Base-by-base conservation (phyloP, 2,797 vertebrate species). In the Spizella passerina region DNA sequence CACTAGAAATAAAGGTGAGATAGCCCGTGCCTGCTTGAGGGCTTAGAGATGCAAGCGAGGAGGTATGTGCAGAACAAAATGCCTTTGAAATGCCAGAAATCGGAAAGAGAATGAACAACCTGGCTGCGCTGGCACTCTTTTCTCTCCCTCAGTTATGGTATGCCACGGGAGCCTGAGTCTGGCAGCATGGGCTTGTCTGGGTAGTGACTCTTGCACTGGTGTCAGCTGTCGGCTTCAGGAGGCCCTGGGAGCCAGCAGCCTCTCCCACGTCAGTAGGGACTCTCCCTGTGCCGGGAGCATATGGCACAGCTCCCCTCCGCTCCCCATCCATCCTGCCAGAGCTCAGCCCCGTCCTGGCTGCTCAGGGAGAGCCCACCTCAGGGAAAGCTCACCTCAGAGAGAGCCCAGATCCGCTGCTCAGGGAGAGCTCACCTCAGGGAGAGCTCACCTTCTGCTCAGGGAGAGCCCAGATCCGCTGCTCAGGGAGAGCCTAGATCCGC, bases 381-480 rank as follows among this genome's bases (percentile, higher is more conserved):
- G 22, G 22, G 22, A 46, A 14, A 47, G 46, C 46, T 47, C 46
- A 47, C 7, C 46, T 46, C n/a, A n/a, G n/a, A n/a, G n/a, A n/a
- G n/a, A n/a, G n/a, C n/a, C n/a, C n/a, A n/a, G 36, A 36, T 10
- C 46, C 46, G 1, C 23, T 47, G 47, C 14, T 50, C 4, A 50
- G 27, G 17, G 17, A 50, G 49, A 50, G 17, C 10, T 18, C 27
- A 12, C 16, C 47, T 26, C 46, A 12, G 44, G 41, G 41, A 43
- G 41, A 43, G 18, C 18, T 41, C 41, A 41, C 18, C n/a, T n/a
- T n/a, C 43, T 39, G 38, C 26, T 27, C 4, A 50, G 16, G 16
- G 16, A 0, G 14, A 0, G 2, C n/a, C 14, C 27, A 14, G 4
- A 9, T 44, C 20, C 11, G 6, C 43, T 21, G 20, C 46, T 14